A percentile compares a stretch with the other conserved stretches of the same genome.
Evolutionary conservation across 2,797 vertebrate genomes (phyloP).

Genomic region (Gobionotothen gibberifrons): DNA sequence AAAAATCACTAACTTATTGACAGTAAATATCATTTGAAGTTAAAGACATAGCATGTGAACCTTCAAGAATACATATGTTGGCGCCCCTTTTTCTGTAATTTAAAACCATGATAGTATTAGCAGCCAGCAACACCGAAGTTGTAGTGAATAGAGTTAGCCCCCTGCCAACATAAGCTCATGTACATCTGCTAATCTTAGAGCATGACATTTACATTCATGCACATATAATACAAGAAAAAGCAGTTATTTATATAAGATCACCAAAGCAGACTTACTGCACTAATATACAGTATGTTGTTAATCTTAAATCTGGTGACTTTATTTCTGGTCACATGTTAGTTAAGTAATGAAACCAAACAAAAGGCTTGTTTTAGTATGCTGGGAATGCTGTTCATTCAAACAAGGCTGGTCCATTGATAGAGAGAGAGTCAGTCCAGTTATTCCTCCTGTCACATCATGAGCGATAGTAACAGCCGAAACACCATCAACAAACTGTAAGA

Average conservation of each 20-base stretch:
- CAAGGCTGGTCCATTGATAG: constrained; percentile 4
- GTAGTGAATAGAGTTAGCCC: not conserved
- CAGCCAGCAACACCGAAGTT: not conserved
- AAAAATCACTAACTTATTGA: constrained; percentile 18
- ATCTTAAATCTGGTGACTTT: constrained; percentile 15
- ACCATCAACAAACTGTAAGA: constrained; percentile 91
- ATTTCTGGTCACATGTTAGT: constrained; percentile 17
- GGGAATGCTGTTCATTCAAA: constrained; percentile 43
- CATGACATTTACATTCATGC: not conserved
- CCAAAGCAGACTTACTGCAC: constrained; percentile 2
- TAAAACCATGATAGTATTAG: not conserved
- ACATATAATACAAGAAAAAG: not conserved
- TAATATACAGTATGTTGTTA: not conserved
- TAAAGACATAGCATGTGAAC: not conserved
- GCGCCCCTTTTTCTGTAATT: not conserved
- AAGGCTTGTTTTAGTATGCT: constrained; percentile 10
- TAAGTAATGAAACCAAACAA: constrained; percentile 5
- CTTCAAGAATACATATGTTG: not conserved
- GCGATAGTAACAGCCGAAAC: constrained; percentile 86
- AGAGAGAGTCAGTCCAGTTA: not conserved
- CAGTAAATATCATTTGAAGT: not conserved
- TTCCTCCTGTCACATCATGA: constrained; percentile 56
- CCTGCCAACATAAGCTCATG: not conserved
- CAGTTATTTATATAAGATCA: not conserved
- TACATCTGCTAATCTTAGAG: not conserved